Evolutionary conservation across 2,888 invertebrate genomes (phyloP).

Genomic region (Pollenia labialis): DNA sequence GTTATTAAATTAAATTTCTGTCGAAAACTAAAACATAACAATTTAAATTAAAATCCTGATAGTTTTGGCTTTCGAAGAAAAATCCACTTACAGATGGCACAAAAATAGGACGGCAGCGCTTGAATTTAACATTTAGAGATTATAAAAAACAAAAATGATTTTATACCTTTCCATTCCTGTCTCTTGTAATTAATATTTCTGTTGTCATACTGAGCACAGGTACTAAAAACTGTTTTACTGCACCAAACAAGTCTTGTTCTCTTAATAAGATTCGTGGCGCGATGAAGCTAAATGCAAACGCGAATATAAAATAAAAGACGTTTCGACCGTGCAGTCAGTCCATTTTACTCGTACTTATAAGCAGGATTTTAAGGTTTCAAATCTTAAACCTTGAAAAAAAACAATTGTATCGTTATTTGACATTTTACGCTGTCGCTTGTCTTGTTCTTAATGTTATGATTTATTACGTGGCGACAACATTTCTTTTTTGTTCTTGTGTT

Average conservation of each 20-base stretch:
- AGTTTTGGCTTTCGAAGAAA: too few relatives aligned
- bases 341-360: neutral
- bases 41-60: too few relatives aligned
- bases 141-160: neutral
- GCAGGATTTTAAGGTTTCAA: neutral
- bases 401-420: conserved; percentile 53
- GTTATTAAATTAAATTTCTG: too few relatives aligned
- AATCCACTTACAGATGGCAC: too few relatives aligned
- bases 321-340: conserved; percentile 68
- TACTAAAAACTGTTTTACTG: conserved; percentile 31
- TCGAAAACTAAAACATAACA: too few relatives aligned
- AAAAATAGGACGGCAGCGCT: too few relatives aligned
- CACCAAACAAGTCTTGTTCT: conserved; percentile 17
- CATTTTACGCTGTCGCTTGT: conserved; percentile 66
- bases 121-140: too few relatives aligned
- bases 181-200: conserved; percentile 1
- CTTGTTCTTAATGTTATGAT: conserved; percentile 71
- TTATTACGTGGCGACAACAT: conserved; percentile 71
- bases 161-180: neutral
- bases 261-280: conserved; percentile 34
- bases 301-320: conserved; percentile 65
- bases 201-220: conserved; percentile 50
- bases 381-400: conserved; percentile 34
- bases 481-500: neutral
- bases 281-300: conserved; percentile 37